A percentile compares a stretch with the other conserved stretches of the same genome.
These are phyloP conservation scores for Plumapathes pennacea DNA, from an alignment of 92 coral and sea anemone species.

Conservation along the genomic window DNA sequence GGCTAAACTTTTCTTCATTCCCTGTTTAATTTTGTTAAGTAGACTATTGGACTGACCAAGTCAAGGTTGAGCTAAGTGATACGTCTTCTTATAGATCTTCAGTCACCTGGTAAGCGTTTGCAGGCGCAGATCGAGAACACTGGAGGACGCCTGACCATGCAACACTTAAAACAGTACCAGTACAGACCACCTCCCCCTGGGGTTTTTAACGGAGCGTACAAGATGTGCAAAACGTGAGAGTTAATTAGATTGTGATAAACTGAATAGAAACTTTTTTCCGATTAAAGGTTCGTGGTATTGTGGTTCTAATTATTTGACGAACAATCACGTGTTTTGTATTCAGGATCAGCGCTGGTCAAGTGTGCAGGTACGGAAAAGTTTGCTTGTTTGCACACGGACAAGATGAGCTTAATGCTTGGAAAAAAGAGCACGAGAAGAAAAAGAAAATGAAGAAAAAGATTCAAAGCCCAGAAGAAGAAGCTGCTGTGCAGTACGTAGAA, in stretches of 20 bases:
- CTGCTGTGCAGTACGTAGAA: no score
- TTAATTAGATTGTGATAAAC: neutral
- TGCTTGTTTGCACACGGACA: constrained; percentile 59
- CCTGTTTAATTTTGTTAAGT: no score
- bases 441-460: no score
- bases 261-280: neutral
- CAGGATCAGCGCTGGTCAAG: constrained; percentile 17
- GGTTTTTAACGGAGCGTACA: constrained; percentile 13
- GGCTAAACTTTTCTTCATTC: no score
- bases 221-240: constrained; percentile 46
- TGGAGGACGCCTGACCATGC: neutral
- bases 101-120: neutral
- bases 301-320: neutral
- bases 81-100: neutral
- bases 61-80: no score
- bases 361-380: constrained; percentile 61
- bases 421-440: constrained; percentile 6
- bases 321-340: no score
- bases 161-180: neutral
- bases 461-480: no score
- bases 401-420: constrained; percentile 62
- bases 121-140: neutral
- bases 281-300: neutral
- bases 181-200: constrained; percentile 59
- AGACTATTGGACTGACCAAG: no score